Conservation (phyloP, 2,888 invertebrate species). For the Ephialtes manifestator region DNA sequence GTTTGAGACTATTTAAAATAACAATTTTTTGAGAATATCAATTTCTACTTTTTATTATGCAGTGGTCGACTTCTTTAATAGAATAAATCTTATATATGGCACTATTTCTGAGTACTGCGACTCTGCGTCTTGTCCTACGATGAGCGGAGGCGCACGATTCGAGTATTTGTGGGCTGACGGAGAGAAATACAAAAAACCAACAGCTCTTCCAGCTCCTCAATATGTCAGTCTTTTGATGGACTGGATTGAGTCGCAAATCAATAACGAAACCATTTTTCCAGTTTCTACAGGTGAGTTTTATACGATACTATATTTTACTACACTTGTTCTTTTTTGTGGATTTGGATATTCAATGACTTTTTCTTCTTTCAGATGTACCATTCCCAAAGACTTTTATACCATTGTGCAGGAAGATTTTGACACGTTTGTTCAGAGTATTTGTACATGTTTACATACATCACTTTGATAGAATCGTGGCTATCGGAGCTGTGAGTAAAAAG, state of each 20-base stretch:
- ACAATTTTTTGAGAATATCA: background rate
- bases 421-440: conserved; percentile 95
- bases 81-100: conserved; percentile 96
- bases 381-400: conserved; percentile 94
- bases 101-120: conserved; percentile 95
- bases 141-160: conserved; percentile 96
- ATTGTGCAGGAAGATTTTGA: conserved; percentile 94
- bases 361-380: conserved; percentile 90
- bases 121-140: conserved; percentile 93
- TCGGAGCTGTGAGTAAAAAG: conserved; percentile 92
- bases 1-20: background rate
- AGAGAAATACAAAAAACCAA: conserved; percentile 91
- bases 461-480: conserved; percentile 94
- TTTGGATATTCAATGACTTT: background rate
- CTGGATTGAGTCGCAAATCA: conserved; percentile 96
- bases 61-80: conserved; percentile 98
- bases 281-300: conserved; percentile 89
- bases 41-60: conserved; percentile 78
- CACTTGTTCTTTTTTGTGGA: background rate
- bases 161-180: conserved; percentile 97
- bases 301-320: background rate
- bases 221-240: conserved; percentile 95
- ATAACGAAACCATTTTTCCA: conserved; percentile 95
- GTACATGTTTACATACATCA: conserved; percentile 98
- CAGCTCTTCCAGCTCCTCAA: conserved; percentile 93